Base-by-base conservation (phyloP, 2,797 vertebrate species). In the Peromyscus aztecus region DNA sequence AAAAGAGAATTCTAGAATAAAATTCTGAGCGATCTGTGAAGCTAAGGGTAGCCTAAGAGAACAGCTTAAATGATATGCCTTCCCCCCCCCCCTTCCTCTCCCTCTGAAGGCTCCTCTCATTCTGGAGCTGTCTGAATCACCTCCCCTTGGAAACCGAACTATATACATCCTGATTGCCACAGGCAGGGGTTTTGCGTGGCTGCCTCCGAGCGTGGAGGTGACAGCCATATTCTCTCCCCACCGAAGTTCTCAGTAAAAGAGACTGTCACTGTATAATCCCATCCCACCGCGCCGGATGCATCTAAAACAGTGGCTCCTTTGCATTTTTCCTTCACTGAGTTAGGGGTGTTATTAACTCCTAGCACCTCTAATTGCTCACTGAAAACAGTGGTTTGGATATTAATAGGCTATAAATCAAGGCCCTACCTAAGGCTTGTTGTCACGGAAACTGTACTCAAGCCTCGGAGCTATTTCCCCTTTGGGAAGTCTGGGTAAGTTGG, bases 361-460 rank as follows among this genome's bases (percentile, higher is more conserved):
- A 78, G 81, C 34, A 34, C 94, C 61, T 96, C 92, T 95, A 97
- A 96, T 34, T 89, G 95, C 91, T 98, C 96, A 75, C 80, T 93
- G 91, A 95, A 95, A 97, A 97, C 95, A 97, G 95, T 97, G 91
- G 95, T 97, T 97, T 96, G 89, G 91, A 67, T 95, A 96, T 95
- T 96, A 97, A 98, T 93, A 96, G 96, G 89, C 90, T 96, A 89
- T 81, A 97, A 97, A 93, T 95, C 94, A 83, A 95, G 96, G 91
- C 96, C 91, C 96, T 89, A 97, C 96, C 97, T 97, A 94, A 92
- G 80, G 86, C 96, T 97, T 9, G 89, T 96, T 91, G 97, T 97
- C 97, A 97, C 52, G 90, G 97, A 97, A 97, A 98, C 97, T 6
- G 71, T 86, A 80, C 94, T 82, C 89, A 83, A 97, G 61, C 84